These are phyloP conservation scores for Percopsis omiscomaycus DNA, from an alignment of 2,797 vertebrate species.

Conservation along the genomic window DNA sequence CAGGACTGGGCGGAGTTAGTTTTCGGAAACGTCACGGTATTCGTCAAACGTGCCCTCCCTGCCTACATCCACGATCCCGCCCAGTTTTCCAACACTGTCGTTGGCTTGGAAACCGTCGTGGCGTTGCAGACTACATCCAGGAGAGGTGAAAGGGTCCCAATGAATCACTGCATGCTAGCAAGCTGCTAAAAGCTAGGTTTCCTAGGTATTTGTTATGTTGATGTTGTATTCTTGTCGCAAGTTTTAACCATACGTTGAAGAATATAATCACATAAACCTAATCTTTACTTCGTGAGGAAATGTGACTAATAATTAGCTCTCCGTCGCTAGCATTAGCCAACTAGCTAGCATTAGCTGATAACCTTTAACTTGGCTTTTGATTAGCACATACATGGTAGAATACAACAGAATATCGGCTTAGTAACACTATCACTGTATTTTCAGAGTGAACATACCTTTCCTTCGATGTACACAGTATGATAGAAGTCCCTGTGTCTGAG, in stretches of 20 bases:
- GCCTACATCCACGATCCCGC: slow-evolving; percentile 4
- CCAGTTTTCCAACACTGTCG: slow-evolving; percentile 4
- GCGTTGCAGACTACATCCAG: slow-evolving; percentile 37
- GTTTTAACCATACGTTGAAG: background rate
- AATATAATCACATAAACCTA: background rate
- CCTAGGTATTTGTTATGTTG: background rate
- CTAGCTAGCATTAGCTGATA: slow-evolving; percentile 19
- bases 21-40: background rate
- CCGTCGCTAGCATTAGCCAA: slow-evolving; percentile 3
- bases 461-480: slow-evolving; percentile 45
- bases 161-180: slow-evolving; percentile 37
- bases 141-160: background rate
- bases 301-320: background rate
- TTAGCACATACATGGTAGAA: background rate
- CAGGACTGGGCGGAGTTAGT: background rate
- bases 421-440: slow-evolving; percentile 11
- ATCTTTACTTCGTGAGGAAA: background rate
- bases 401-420: background rate
- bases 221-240: background rate
- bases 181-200: background rate
- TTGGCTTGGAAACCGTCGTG: slow-evolving; percentile 68
- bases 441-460: slow-evolving; percentile 28
- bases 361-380: background rate
- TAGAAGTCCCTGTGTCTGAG: slow-evolving; percentile 27
- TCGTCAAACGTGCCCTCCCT: background rate